phyloP scores from a whole-genome alignment of 2,113 vertebrate species.

The Gallinago undulata region DNA sequence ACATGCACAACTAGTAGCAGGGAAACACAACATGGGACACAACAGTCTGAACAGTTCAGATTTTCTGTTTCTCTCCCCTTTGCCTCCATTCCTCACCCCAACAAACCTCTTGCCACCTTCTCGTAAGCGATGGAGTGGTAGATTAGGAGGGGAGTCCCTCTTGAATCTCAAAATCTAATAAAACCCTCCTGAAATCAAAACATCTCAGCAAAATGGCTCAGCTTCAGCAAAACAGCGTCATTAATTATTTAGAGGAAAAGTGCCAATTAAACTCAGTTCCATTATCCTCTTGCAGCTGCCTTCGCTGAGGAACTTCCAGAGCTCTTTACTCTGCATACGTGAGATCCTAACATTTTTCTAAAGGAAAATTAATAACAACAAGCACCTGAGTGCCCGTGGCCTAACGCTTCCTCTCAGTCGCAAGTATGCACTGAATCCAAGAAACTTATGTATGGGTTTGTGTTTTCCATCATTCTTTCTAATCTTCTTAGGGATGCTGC shows the following conservation, averaged over 20 bases:
- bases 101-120: background rate
- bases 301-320: background rate
- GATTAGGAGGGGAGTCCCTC: background rate
- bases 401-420: background rate
- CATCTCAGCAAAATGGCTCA: background rate
- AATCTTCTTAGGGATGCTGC: background rate
- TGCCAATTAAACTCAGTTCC: background rate
- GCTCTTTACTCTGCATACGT: background rate
- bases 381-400: background rate
- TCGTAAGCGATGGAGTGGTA: background rate
- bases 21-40: background rate
- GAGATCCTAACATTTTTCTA: background rate
- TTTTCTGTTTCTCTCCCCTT: background rate
- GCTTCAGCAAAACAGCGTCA: background rate
- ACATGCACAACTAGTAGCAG: background rate
- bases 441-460: background rate
- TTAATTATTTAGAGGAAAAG: slow-evolving; percentile 27
- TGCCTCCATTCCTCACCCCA: background rate
- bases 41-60: background rate
- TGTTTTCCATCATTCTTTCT: background rate
- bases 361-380: background rate
- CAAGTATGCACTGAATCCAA: background rate
- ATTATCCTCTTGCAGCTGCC: background rate
- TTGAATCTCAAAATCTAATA: background rate
- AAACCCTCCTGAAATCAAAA: background rate